Conservation (phyloP, 2,888 invertebrate species). For the Ormyrus nitidulus region DNA sequence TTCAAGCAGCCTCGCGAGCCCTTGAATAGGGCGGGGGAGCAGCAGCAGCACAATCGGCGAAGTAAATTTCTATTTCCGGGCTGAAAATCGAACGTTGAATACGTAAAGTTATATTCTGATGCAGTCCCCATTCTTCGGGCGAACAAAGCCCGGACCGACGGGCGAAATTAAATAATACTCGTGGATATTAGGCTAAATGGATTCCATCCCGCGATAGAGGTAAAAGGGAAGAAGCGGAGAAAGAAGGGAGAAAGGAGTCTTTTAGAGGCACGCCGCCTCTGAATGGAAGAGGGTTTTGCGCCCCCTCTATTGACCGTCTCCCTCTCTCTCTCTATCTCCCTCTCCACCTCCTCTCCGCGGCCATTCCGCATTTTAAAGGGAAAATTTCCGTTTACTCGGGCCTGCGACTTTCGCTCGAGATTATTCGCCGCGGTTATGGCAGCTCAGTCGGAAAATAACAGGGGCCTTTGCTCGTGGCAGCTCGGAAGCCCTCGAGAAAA, state of each 20-base stretch:
- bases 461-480: slow-evolving; percentile 73
- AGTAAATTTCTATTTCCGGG: slow-evolving; percentile 43
- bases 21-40: not conserved
- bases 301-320: slow-evolving; percentile 67
- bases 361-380: slow-evolving; percentile 74
- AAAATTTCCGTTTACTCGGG: slow-evolving; percentile 73
- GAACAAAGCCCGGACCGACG: slow-evolving; percentile 41
- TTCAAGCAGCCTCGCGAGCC: slow-evolving; percentile 1
- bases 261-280: slow-evolving; percentile 63
- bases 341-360: slow-evolving; percentile 43
- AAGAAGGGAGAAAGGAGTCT: slow-evolving; percentile 56
- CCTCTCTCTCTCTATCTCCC: slow-evolving; percentile 57
- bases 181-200: slow-evolving; percentile 63
- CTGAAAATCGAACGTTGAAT: slow-evolving; percentile 52
- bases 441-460: slow-evolving; percentile 75
- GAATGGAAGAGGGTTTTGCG: slow-evolving; percentile 67
- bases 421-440: slow-evolving; percentile 70
- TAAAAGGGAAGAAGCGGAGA: slow-evolving; percentile 1
- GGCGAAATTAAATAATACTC: slow-evolving; percentile 60
- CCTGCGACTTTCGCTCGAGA: slow-evolving; percentile 64
- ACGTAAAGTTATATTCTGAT: slow-evolving; percentile 52
- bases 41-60: too few relatives aligned
- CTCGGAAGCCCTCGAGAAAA: slow-evolving; percentile 58
- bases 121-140: slow-evolving; percentile 48
- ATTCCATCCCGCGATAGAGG: slow-evolving; percentile 55